Evolutionary conservation across 1,140 invertebrate genomes (phyloP), one percentile per base, ranked within the genome.

Genomic region (Hylyphantes graminicola): DNA sequence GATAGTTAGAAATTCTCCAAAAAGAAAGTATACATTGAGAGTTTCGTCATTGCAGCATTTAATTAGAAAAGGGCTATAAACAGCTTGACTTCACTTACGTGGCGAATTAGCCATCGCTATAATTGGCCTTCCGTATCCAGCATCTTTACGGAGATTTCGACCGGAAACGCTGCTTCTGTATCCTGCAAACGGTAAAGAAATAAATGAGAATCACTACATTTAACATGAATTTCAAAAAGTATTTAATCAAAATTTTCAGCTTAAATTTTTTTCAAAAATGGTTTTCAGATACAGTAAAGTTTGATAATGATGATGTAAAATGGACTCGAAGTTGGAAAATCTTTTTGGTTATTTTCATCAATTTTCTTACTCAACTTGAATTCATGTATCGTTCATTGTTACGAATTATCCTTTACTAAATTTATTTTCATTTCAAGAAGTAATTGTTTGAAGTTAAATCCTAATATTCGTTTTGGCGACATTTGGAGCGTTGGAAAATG

Each of bases 61-160:
- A 35, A 35, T 35, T 35, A 35, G 35, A 35, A 35, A 35, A 35
- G 1, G 6, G 17, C 12, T 70, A 4, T 35, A 70, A 70, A 6
- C 48, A 50, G 13, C 11, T 8, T 50, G 48, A 15, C 2, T 10
- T 17, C 13, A 85, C 73, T 85, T 85, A 85, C 82, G 53, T 21
- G 82, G 82, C 8, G 82, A 85, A 61, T 85, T 85, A 0, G 82
- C 82, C 82, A 85, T 85, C 7, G 82, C 82, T 10, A 85, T 53
- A 12, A 85, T 67, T 10, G 82, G 82, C 48, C 74, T 85, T 67
- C 80, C 80, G 67, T 74, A 83, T 55, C 72, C 51, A 11, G 57
- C 50, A 19, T 83, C 80, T 83, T 75, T 83, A 55, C 61, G 54
- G 8, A 50, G 10, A 73, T 35, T 48, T 75, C 55, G 59, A 13